phyloP scores from a whole-genome alignment of 2,797 vertebrate genomes.

The Malurus splendens region DNA sequence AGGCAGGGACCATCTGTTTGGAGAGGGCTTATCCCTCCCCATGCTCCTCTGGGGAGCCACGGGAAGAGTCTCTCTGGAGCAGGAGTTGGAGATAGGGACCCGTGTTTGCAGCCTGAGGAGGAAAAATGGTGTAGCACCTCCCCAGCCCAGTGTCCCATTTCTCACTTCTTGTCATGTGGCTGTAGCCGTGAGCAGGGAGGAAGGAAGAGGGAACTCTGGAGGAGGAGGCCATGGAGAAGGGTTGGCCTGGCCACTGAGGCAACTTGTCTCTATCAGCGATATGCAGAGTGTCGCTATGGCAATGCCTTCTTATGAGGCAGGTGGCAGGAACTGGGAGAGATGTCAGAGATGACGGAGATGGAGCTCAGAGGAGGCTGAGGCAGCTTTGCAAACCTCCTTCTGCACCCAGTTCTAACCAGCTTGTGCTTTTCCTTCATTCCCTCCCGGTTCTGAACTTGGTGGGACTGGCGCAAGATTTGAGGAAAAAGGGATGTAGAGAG shows the following conservation, averaged over 20 bases:
- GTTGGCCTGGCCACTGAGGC: not conserved
- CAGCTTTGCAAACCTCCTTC: not conserved
- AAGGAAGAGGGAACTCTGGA: not conserved
- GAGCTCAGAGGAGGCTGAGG: not conserved
- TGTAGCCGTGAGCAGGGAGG: not conserved
- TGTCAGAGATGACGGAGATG: constrained; percentile 31
- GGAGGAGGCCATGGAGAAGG: not conserved
- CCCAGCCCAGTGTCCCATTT: not conserved
- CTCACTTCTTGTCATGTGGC: not conserved
- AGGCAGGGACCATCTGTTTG: constrained; percentile 9
- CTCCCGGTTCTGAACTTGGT: not conserved
- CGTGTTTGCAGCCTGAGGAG: not conserved
- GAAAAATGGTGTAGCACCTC: not conserved
- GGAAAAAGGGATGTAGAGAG: not conserved
- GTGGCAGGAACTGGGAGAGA: constrained; percentile 44
- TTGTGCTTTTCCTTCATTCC: not conserved
- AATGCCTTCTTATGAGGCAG: constrained; percentile 68
- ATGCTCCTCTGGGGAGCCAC: not conserved
- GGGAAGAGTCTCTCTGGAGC: not conserved
- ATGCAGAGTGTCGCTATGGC: constrained; percentile 57
- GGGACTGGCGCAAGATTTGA: not conserved
- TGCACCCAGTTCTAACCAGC: not conserved
- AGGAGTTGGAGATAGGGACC: not conserved
- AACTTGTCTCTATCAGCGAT: constrained; percentile 52
- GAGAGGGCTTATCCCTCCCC: not conserved